Base-by-base conservation (phyloP, 2,888 invertebrate species). In the Sericinus montela region DNA sequence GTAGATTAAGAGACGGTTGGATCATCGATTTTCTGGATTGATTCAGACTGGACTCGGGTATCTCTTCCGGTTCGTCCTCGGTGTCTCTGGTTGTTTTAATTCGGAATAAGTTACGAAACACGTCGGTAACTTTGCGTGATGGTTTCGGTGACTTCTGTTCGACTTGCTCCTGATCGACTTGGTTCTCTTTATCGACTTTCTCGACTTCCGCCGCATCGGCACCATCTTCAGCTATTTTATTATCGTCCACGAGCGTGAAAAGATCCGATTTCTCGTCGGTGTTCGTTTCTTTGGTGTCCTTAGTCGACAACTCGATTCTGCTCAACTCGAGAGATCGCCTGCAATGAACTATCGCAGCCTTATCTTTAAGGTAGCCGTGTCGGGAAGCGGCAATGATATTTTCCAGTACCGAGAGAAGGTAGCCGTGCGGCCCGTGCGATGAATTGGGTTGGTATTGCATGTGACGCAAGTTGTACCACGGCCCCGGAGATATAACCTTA, bases 381-480 rank as follows among this genome's bases (percentile, higher is more conserved):
- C 51, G 52, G 1, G 64, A 62, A 1, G 67, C 53, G 5, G 53
- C 47, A 1, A 46, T 44, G 13, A 75, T 62, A 45, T 62, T 59
- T 1, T 69, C 70, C 1, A 50, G 45, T 0, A 72, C 52, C 2
- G 72, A 65, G 10, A 87, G 62, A n/a, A 69, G 11, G 64, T 83
- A 87, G 3, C 80, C 78, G 60, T 88, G 86, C 0, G 79, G 69
- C 0, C 88, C 86, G 55, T 75, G 79, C 3, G 75, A 60, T 0
- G 80, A 63, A 61, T 82, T 86, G 1, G 91, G 91, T 65, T 93
- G 93, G 64, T 91, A 87, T 47, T 91, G 88, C 75, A 91, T 91
- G 44, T 89, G 87, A 0, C 90, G 85, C 53, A 93, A 62, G 69
- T 93, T 92, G 67, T 86, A 92, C 91, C 93, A 93, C 11, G 90